Evolutionary conservation across 2,888 invertebrate species (phyloP).

Genomic region (Coelogynopora nodosa): DNA sequence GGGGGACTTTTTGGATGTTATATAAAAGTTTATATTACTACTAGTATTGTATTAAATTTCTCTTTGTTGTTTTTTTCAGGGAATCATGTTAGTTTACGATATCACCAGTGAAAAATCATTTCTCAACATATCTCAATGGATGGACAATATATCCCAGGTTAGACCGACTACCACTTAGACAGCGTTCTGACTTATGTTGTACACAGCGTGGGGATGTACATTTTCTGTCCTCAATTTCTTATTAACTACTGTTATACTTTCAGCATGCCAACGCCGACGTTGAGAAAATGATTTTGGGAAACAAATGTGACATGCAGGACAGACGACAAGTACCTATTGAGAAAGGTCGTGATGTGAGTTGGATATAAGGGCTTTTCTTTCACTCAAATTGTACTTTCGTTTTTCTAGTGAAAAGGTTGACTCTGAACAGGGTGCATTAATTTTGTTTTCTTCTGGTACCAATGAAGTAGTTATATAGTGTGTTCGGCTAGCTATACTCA

Average conservation of each 20-base stretch:
- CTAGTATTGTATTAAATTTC: no score
- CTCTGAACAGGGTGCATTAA: no score
- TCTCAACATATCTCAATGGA: constrained; percentile 42
- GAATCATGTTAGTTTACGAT: constrained; percentile 59
- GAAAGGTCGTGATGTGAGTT: constrained; percentile 32
- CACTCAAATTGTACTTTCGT: background rate
- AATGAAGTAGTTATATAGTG: no score
- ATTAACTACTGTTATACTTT: constrained; percentile 39
- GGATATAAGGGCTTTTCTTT: background rate
- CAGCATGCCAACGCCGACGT: constrained; percentile 93
- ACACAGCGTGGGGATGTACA: background rate
- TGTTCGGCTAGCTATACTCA: no score
- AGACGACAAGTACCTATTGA: constrained; percentile 62
- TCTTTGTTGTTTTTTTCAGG: constrained; percentile 64
- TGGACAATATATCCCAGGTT: constrained; percentile 68
- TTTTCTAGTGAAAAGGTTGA: background rate
- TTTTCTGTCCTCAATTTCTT: background rate
- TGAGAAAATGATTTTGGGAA: constrained; percentile 93
- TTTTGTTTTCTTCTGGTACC: no score
- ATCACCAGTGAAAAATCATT: constrained; percentile 40
- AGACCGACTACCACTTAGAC: background rate
- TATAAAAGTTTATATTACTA: no score
- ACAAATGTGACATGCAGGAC: constrained; percentile 90
- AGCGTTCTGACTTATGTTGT: no score
- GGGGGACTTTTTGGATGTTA: no score